Evolutionary conservation across 2,888 invertebrate species (phyloP).

Genomic region (Urechis unicinctus): DNA sequence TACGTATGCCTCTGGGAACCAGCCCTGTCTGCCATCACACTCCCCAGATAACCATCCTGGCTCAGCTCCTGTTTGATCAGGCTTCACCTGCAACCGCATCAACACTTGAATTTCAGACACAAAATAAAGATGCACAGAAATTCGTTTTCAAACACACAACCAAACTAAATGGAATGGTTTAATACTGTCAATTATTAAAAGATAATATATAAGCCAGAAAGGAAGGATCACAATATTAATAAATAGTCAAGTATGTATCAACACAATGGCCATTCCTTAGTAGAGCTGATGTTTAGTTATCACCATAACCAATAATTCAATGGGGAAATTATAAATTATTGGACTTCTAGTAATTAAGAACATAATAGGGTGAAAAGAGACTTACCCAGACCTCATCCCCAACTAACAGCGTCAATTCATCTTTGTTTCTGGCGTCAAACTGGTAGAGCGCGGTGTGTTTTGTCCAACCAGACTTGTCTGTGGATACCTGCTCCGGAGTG

Average conservation of each 20-base stretch:
- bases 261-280: no score
- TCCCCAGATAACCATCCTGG: conserved; percentile 95
- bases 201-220: no score
- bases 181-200: no score
- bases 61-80: conserved; percentile 74
- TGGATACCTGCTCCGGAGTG: not conserved
- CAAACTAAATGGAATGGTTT: not conserved
- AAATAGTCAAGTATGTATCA: no score
- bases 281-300: no score
- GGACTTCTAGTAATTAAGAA: no score
- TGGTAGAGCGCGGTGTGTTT: conserved; percentile 83
- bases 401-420: conserved; percentile 87
- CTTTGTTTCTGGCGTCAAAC: conserved; percentile 83
- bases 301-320: no score
- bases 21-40: conserved; percentile 81
- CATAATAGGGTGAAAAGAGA: no score
- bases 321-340: no score
- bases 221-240: no score
- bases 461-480: conserved; percentile 4
- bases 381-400: conserved; percentile 76
- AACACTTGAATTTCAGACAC: not conserved
- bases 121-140: not conserved
- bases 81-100: conserved; percentile 46
- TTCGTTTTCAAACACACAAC: no score
- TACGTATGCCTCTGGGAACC: conserved; percentile 93